Conservation (phyloP, 2,797 vertebrate species). For the Sphenodon punctatus region DNA sequence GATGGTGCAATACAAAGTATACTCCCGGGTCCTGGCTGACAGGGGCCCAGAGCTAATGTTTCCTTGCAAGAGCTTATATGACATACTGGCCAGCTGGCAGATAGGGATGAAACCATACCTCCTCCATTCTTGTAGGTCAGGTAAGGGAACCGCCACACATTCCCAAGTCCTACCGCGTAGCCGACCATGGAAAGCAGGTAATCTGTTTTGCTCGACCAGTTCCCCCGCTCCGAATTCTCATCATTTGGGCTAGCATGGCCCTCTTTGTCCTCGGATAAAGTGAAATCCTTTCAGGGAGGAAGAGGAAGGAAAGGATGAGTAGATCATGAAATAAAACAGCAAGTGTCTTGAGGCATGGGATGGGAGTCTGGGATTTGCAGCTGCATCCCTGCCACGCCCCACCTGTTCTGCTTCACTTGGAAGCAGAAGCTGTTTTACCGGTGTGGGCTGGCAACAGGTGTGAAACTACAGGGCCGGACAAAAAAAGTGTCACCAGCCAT, state of each 20-base stretch:
- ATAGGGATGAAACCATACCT: slow-evolving; percentile 69
- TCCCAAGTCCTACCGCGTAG: slow-evolving; percentile 94
- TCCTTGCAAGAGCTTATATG: no score
- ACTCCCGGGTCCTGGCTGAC: no score
- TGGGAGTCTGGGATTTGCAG: no score
- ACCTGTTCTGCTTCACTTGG: no score
- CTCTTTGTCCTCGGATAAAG: slow-evolving; percentile 69
- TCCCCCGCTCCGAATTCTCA: slow-evolving; percentile 85
- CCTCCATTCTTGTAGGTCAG: slow-evolving; percentile 94
- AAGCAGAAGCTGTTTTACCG: no score
- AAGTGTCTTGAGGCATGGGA: background rate
- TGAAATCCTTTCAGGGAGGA: slow-evolving; percentile 62
- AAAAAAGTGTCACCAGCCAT: no score
- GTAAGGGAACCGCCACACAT: slow-evolving; percentile 96
- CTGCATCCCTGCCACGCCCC: no score
- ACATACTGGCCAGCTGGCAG: background rate
- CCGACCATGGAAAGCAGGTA: slow-evolving; percentile 94
- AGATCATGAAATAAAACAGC: accelerated
- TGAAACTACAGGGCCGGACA: no score
- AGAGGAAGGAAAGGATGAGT: background rate
- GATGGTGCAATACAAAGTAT: no score
- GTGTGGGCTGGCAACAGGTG: no score
- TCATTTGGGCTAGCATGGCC: slow-evolving; percentile 56
- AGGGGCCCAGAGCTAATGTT: no score
- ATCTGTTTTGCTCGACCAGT: slow-evolving; percentile 91